Evolutionary conservation across 2,888 invertebrate species (phyloP).

Genomic region (Synanthedon myopaeformis): DNA sequence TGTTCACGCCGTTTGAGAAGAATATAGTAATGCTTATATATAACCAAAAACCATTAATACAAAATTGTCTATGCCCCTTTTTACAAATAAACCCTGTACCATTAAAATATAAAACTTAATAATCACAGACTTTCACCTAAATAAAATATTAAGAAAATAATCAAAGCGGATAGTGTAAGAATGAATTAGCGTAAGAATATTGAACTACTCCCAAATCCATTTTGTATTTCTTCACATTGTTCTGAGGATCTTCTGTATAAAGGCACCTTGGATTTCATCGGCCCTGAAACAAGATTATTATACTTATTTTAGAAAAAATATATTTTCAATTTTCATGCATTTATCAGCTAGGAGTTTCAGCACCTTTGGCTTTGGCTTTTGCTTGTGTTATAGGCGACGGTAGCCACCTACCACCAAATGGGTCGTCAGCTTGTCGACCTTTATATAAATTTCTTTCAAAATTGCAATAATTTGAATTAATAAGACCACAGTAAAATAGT

Average conservation of each 20-base stretch:
- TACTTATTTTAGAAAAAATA: not conserved
- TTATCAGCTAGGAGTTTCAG: too few relatives aligned
- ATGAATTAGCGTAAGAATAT: not conserved
- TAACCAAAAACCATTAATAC: too few relatives aligned
- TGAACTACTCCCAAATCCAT: not conserved
- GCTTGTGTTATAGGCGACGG: too few relatives aligned
- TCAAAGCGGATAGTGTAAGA: conserved; percentile 3
- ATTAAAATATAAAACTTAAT: conserved; percentile 15
- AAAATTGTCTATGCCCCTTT: not conserved
- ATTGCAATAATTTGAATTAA: too few relatives aligned
- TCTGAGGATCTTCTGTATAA: conserved; percentile 44
- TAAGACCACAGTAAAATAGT: too few relatives aligned
- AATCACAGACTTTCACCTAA: conserved; percentile 37
- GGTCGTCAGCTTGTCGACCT: too few relatives aligned
- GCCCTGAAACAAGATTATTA: conserved; percentile 41
- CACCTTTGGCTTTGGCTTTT: too few relatives aligned
- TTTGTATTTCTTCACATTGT: conserved; percentile 13
- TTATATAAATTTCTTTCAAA: too few relatives aligned
- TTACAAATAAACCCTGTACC: conserved; percentile 20
- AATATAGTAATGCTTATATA: too few relatives aligned
- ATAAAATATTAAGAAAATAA: conserved; percentile 10
- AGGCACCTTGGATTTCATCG: conserved; percentile 52
- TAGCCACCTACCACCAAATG: too few relatives aligned
- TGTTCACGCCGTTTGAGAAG: too few relatives aligned
- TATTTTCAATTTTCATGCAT: not conserved